Base-by-base conservation (phyloP, 1,140 invertebrate species). In the Heliconius hewitsoni region DNA sequence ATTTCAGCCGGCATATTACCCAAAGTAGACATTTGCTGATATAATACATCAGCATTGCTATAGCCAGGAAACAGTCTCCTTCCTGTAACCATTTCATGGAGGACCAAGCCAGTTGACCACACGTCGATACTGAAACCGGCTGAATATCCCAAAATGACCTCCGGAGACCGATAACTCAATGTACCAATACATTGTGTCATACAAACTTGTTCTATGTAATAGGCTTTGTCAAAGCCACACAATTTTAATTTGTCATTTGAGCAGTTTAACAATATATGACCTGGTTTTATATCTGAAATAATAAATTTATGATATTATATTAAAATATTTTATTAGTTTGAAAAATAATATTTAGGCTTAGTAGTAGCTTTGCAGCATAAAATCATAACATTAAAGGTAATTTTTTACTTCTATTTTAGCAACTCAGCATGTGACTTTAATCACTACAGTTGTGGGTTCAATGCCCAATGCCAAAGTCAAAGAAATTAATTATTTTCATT, bases 241-340 rank as follows among this genome's bases (percentile, higher is more conserved):
- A 92, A 73, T 75, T 88, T 90, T 2, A 92, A 55, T 74, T 73
- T 79, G 3, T 79, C 78, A 13, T 83, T 73, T 16, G 77, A 78
- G 30, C 34, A 52, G 71, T 90, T 86, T 5, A 91, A 37, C 37
- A 90, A 77, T 30, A 91, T 86, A 74, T 91, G 90, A n/a, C 57
- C 71, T 23, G 90, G 90, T 81, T 88, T 90, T 81, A 91, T 90
- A 82, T 88, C 90, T 91, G 87, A 78, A 89, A 90, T 66, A 73
- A 78, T 19, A 37, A 37, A 37, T 55, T 55, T 72, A 77, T 46
- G 30, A 52, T 23, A 78, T 52, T 27, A 60, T 27, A 46, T 9
- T 42, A 72, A 60, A 42, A 72, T 42, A 37, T 66, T 60, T 18
- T 75, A 8, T 66, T 57, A 57, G 0, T 52, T 52, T 52, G 18